Evolutionary conservation across 2,113 vertebrate species (phyloP).

Genomic region (Pituophis catenifer): DNA sequence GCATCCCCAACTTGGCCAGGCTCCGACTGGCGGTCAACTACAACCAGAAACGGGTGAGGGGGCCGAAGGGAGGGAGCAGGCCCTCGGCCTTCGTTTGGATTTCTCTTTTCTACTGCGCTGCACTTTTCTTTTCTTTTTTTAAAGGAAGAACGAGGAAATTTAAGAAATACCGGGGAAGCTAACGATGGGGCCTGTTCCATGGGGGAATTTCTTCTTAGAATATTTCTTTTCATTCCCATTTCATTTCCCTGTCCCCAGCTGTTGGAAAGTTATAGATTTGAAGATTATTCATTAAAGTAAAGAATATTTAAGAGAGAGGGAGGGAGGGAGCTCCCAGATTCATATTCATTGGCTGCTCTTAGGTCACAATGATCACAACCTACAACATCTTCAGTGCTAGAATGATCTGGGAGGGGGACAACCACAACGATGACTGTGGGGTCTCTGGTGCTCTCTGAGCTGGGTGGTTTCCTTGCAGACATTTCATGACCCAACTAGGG

Average conservation of each 20-base stretch:
- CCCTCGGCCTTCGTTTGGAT: not conserved
- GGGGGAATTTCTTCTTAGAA: not conserved
- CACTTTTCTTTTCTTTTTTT: not conserved
- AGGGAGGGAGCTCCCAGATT: too few relatives aligned
- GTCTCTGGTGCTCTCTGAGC: too few relatives aligned
- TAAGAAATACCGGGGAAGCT: not conserved
- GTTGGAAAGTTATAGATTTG: not conserved
- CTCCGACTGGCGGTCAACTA: slow-evolving; percentile 85
- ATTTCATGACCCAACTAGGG: too few relatives aligned
- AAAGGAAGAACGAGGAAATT: not conserved
- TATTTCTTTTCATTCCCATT: not conserved
- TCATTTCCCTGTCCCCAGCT: not conserved
- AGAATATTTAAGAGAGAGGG: not conserved
- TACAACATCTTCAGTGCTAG: too few relatives aligned
- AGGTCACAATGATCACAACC: too few relatives aligned
- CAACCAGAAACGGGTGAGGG: slow-evolving; percentile 84
- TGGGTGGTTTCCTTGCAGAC: too few relatives aligned
- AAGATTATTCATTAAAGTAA: not conserved
- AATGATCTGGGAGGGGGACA: too few relatives aligned
- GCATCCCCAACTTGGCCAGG: slow-evolving; percentile 84
- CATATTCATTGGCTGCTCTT: too few relatives aligned
- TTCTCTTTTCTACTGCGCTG: not conserved
- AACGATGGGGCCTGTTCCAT: not conserved
- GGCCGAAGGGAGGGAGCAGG: not conserved
- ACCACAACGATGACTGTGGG: too few relatives aligned